phyloP scores from a whole-genome alignment of 2,888 invertebrate species.

The Ctenicera cuprea region DNA sequence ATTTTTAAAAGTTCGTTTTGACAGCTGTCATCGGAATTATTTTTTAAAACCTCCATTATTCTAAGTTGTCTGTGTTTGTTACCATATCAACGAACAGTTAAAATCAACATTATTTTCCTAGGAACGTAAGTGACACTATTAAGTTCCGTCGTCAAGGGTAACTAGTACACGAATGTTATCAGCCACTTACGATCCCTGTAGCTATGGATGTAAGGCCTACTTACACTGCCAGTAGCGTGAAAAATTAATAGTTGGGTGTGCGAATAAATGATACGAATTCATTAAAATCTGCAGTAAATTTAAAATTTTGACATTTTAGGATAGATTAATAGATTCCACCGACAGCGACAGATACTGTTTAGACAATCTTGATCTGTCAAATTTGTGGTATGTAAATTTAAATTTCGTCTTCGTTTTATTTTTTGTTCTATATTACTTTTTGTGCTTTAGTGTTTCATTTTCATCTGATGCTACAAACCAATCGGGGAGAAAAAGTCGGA shows the following conservation, averaged over 20 bases:
- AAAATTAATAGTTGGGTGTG: slow-evolving; percentile 60
- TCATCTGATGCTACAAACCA: slow-evolving; percentile 43
- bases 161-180: too few relatives aligned
- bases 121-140: too few relatives aligned
- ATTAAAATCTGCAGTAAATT: slow-evolving; percentile 17
- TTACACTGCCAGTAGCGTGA: too few relatives aligned
- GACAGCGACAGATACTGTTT: slow-evolving; percentile 66
- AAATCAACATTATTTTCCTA: too few relatives aligned
- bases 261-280: slow-evolving; percentile 61
- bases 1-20: too few relatives aligned
- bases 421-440: not conserved
- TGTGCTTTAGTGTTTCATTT: slow-evolving; percentile 44
- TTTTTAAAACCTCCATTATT: too few relatives aligned
- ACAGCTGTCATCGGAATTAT: too few relatives aligned
- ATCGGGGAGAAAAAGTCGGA: slow-evolving; percentile 19
- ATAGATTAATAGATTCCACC: slow-evolving; percentile 61
- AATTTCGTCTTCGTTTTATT: not conserved
- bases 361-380: slow-evolving; percentile 68
- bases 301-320: slow-evolving; percentile 62
- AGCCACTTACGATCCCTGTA: too few relatives aligned
- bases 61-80: too few relatives aligned
- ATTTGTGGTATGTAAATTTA: slow-evolving; percentile 68
- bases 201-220: too few relatives aligned
- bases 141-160: too few relatives aligned
- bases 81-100: too few relatives aligned